Evolutionary conservation across 2,113 vertebrate genomes (phyloP), one percentile per base, ranked within the genome.

Genomic region (Saguinus midas): DNA sequence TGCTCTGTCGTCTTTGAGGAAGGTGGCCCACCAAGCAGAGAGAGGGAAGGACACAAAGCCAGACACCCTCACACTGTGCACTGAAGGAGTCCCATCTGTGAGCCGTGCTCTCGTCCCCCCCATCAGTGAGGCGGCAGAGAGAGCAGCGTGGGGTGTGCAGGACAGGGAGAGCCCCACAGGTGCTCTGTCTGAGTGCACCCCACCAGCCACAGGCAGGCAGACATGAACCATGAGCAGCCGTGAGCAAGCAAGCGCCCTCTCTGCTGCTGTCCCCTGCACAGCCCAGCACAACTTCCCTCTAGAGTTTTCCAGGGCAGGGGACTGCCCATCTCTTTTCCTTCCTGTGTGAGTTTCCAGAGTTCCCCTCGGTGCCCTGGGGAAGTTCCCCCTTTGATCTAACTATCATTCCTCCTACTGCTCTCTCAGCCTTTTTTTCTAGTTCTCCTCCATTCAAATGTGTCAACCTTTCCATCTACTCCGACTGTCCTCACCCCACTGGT

Each of bases 91-190:
- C 68, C 87, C 23, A 7, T 32, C 45, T 68, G n/a, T 23, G 48
- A 90, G 61, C 45, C 18, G 7, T 27, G 27, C 27, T 35, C 52
- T 18, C 52, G 9, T 23, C 8, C 17, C 55, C 8, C 17, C 55
- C 40, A n/a, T 17, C 83, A 72, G 7, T 3, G 2, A 80, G 79
- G 23, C 78, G 25, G 27, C 87, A 45, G 43, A 82, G 43, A 73
- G 55, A 25, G 27, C 61, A 27, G n/a, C 2, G 0, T 1, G 18
- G 13, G 40, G 43, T 12, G 14, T 35, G 8, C 3, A 1, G 32
- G 84, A 66, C 32, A 13, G 32, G 6, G 50, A 40, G 48, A 70
- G 32, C 14, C 70, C 55, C 32, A 78, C 11, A 13, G 58, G 50
- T 8, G 35, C 72, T 37, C 40, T 23, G 1, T 68, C 61, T 23